These are phyloP conservation scores for Enteromius treurensis DNA, from an alignment of 2,797 vertebrate genomes.

Conservation along the genomic window DNA sequence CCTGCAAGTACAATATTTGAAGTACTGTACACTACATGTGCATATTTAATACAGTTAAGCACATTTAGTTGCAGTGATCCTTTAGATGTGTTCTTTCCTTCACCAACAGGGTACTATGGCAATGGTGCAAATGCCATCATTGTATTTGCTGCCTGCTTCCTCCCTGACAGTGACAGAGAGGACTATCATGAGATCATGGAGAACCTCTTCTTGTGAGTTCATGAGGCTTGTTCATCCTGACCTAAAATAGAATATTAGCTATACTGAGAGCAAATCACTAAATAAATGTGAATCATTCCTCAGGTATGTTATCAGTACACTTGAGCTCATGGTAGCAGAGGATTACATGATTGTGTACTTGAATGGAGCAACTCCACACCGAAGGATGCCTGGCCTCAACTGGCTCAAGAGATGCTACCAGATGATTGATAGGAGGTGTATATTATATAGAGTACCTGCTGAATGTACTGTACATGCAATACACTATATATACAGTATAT, in stretches of 20 bases:
- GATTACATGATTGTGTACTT: conserved; percentile 98
- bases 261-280: not conserved
- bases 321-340: conserved; percentile 98
- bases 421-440: conserved; percentile 95
- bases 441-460: not conserved
- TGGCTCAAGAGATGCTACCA: conserved; percentile 99
- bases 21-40: too few relatives aligned
- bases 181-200: conserved; percentile 99
- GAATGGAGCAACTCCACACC: conserved; percentile 95
- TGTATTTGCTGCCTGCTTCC: conserved; percentile 97
- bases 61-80: not conserved
- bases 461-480: not conserved
- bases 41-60: not conserved
- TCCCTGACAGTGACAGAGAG: conserved; percentile 92
- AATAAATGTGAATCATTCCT: not conserved
- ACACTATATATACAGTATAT: not conserved
- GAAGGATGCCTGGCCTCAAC: conserved; percentile 93
- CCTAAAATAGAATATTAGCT: not conserved
- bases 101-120: conserved; percentile 89
- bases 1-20: not conserved
- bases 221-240: not conserved
- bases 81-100: conserved; percentile 40
- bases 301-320: conserved; percentile 97
- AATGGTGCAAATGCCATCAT: conserved; percentile 96
- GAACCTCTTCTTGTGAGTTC: conserved; percentile 98